phyloP scores from a whole-genome alignment of 2,888 invertebrate species.

The Pammene fasciana region DNA sequence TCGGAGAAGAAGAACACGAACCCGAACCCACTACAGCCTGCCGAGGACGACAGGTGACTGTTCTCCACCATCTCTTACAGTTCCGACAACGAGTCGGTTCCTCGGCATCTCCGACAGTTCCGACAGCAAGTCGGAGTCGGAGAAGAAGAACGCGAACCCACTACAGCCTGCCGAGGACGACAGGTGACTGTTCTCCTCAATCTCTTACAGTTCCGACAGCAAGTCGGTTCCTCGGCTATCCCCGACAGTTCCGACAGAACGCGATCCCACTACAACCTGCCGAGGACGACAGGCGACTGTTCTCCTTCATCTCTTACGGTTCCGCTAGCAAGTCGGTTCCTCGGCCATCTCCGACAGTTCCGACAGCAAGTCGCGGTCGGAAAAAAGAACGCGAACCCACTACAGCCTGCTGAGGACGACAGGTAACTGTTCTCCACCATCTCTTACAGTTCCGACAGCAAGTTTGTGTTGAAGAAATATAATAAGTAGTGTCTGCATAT shows the following conservation, averaged over 20 bases:
- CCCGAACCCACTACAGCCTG: constrained; percentile 48
- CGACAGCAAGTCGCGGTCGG: constrained; percentile 65
- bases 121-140: constrained; percentile 45
- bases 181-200: constrained; percentile 50
- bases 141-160: constrained; percentile 38
- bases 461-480: too few species aligned
- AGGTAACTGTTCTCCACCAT: constrained; percentile 50
- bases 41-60: constrained; percentile 60
- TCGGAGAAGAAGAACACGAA: constrained; percentile 50
- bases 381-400: constrained; percentile 47
- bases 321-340: constrained; percentile 44
- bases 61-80: background rate
- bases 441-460: too few species aligned
- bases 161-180: constrained; percentile 55
- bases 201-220: too few species aligned
- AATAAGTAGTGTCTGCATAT: too few species aligned
- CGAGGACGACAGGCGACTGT: constrained; percentile 60
- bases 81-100: constrained; percentile 45
- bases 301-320: background rate
- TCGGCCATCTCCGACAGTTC: constrained; percentile 71
- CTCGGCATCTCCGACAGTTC: constrained; percentile 71
- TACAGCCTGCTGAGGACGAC: constrained; percentile 54
- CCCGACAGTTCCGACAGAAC: too few species aligned
- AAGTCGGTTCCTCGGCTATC: too few species aligned
- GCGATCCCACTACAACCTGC: constrained; percentile 46